Evolutionary conservation across 2,113 vertebrate genomes (phyloP).

Genomic region (Centropus bengalensis): DNA sequence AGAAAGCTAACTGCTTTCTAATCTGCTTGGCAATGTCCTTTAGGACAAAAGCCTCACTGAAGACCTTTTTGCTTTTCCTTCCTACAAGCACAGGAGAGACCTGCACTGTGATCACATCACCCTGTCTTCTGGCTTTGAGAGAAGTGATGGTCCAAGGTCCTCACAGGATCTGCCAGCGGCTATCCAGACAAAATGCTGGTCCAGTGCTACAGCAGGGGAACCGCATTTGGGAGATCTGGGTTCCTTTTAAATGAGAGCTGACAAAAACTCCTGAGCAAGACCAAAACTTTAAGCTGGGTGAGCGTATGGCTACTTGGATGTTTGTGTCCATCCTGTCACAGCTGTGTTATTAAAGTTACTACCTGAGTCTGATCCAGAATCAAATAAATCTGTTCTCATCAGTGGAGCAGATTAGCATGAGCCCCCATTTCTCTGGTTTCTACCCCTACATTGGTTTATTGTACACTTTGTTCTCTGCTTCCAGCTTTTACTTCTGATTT

Average conservation of each 20-base stretch:
- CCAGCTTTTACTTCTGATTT: constrained; percentile 2
- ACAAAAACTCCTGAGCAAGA: neutral
- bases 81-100: neutral
- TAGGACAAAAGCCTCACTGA: neutral
- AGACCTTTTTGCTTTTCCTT: neutral
- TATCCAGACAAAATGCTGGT: neutral
- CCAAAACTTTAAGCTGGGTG: neutral
- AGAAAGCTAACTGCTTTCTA: neutral
- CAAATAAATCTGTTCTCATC: neutral
- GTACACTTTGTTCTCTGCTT: neutral
- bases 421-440: neutral
- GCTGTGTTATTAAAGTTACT: neutral
- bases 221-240: neutral
- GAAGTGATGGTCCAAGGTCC: neutral
- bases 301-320: neutral
- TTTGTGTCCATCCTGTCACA: neutral
- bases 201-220: neutral
- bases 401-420: neutral
- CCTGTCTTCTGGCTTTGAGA: neutral
- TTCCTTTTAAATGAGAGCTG: neutral
- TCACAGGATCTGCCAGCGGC: neutral
- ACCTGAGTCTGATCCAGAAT: neutral
- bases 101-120: neutral
- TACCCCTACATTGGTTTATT: neutral
- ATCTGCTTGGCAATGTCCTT: neutral